phyloP scores from a whole-genome alignment of 2,888 invertebrate species.

The Gordius sp. region DNA sequence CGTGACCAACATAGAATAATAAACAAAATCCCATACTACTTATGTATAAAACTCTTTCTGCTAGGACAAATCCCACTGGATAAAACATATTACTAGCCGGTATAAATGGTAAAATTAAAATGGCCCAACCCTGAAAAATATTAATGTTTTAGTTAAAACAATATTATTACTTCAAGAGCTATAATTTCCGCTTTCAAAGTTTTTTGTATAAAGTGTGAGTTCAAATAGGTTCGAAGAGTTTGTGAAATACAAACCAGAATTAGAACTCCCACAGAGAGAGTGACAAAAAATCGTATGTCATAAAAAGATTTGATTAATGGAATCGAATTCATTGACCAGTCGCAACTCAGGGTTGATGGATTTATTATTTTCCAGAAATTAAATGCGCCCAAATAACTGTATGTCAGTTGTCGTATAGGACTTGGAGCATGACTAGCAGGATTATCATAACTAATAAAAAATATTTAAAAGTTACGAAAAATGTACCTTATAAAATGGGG shows the following conservation, averaged over 20 bases:
- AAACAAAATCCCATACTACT: conserved; percentile 83
- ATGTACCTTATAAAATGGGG: no score
- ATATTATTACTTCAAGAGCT: no score
- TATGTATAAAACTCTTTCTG: conserved; percentile 74
- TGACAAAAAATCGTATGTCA: no score
- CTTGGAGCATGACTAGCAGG: conserved; percentile 67
- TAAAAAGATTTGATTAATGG: conserved; percentile 49
- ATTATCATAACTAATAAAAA: conserved; percentile 57
- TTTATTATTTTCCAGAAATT: conserved; percentile 61
- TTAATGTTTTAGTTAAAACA: no score
- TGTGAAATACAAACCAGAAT: no score
- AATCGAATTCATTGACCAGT: conserved; percentile 94
- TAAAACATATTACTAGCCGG: conserved; percentile 84
- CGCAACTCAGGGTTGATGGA: conserved; percentile 66
- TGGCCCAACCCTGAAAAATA: no score
- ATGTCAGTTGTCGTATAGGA: conserved; percentile 46
- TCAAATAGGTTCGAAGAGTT: no score
- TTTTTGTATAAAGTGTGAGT: no score
- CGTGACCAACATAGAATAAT: conserved; percentile 31
- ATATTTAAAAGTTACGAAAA: no score
- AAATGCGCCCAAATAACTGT: conserved; percentile 62
- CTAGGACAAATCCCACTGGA: conserved; percentile 91
- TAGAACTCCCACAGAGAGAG: no score
- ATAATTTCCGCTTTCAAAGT: no score
- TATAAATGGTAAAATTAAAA: conserved; percentile 63